Evolutionary conservation across 2,888 invertebrate genomes (phyloP).

Genomic region (Tinea semifulvella): DNA sequence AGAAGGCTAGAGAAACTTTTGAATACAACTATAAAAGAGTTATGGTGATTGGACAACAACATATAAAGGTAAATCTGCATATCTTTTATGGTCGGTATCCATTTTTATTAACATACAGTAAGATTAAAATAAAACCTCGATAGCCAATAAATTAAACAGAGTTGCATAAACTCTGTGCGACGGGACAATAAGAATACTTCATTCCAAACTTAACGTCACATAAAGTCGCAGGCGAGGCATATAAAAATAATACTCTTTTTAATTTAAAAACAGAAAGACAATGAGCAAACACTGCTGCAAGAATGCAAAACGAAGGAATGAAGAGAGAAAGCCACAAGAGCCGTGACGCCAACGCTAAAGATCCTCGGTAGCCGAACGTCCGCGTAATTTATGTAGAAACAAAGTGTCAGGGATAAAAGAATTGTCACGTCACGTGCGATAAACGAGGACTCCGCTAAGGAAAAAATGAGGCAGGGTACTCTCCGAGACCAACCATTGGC

Average conservation of each 20-base stretch:
- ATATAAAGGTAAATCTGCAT: too few species aligned
- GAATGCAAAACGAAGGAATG: conserved; percentile 58
- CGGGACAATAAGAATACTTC: conserved; percentile 35
- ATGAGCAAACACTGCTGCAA: conserved; percentile 62
- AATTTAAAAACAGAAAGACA: conserved; percentile 58
- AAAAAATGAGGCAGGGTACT: conserved; percentile 30
- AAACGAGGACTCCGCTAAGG: conserved; percentile 33
- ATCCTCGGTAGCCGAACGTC: conserved; percentile 30
- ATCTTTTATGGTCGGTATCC: too few species aligned
- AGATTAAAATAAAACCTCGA: neutral
- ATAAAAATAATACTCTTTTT: conserved; percentile 35
- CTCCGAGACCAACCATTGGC: conserved; percentile 26
- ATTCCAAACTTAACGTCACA: conserved; percentile 61
- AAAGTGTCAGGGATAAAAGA: conserved; percentile 49
- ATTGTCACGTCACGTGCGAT: conserved; percentile 51
- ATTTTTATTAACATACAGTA: neutral
- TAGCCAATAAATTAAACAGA: neutral
- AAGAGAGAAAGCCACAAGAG: conserved; percentile 38
- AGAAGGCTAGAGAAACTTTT: too few species aligned
- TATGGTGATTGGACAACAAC: too few species aligned
- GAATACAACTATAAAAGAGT: too few species aligned
- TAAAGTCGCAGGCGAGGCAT: conserved; percentile 57
- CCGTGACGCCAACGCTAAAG: conserved; percentile 29
- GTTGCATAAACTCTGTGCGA: conserved; percentile 10
- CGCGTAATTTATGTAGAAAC: conserved; percentile 54